Conservation (phyloP, 1,140 invertebrate species). For the Trypoxylus dichotomus region DNA sequence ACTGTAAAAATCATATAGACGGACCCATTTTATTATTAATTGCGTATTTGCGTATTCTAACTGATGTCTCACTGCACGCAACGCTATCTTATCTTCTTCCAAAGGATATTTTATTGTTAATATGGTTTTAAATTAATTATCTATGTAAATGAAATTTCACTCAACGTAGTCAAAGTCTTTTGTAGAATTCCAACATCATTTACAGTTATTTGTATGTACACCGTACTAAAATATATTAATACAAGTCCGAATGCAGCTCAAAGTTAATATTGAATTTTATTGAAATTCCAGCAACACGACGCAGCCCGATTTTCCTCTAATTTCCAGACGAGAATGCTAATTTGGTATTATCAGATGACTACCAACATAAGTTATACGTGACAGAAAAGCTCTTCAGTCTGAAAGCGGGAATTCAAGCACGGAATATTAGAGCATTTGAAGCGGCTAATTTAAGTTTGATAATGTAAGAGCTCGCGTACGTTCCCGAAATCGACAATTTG, state of each 20-base stretch:
- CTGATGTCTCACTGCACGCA: not conserved
- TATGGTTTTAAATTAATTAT: too few relatives aligned
- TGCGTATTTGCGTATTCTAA: not conserved
- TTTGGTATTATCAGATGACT: not conserved
- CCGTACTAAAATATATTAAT: not conserved
- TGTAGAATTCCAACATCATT: not conserved
- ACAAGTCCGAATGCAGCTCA: not conserved
- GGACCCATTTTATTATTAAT: too few relatives aligned
- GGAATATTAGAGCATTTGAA: constrained; percentile 11
- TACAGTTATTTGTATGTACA: not conserved
- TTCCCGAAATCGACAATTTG: not conserved
- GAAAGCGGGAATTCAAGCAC: not conserved
- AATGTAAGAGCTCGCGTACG: not conserved
- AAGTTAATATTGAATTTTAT: not conserved
- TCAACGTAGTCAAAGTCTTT: not conserved
- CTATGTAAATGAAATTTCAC: not conserved
- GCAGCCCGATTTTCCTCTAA: not conserved
- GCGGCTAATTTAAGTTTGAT: constrained; percentile 19
- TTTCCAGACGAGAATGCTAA: not conserved
- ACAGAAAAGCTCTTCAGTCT: not conserved
- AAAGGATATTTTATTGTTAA: too few relatives aligned
- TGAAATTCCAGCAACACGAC: not conserved
- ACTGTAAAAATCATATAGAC: too few relatives aligned
- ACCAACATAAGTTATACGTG: not conserved
- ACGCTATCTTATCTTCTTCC: not conserved